Base-by-base conservation (phyloP, 1,140 invertebrate species). In the Acromyrmex charruanus region DNA sequence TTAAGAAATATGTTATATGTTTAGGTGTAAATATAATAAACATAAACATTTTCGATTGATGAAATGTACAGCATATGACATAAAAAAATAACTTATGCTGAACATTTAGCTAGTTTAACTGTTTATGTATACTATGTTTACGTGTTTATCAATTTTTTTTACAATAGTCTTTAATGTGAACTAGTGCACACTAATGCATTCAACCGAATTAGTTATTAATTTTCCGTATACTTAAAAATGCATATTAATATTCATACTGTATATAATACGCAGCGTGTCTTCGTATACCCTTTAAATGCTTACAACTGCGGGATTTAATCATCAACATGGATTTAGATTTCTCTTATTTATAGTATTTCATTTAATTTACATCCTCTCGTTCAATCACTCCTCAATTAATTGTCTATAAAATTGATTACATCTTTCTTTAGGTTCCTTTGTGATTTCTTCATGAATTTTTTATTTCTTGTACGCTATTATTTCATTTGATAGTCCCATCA, bases 211-310 rank as follows among this genome's bases (percentile, higher is more conserved):
- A 31, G 5, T 53, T 55, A 74, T 74, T 74, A 77, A 4, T 71
- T 81, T 4, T 9, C 14, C 16, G n/a, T 58, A 71, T 51, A 44
- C 21, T 81, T 71, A 75, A 75, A 75, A 75, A 6, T 28, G 16
- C 16, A 39, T 21, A 58, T 31, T 58, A 71, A 25, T 71, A 49
- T n/a, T 58, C 61, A 63, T 81, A 28, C 12, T 80, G 28, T n/a
- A 25, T 25, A 53, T 44, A 55, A 68, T 31, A 59, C 61, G 72
- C 44, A 58, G 35, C 66, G 16, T 68, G 25, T 72, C 58, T 81
- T 90, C 89, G 89, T 90, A 88, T 90, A 90, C 89, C 88, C 55
- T 79, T 88, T 55, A 63, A 44, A 85, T 69, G 53, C 16, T 86
- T 71, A 77, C 16, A 81, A 71, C 16, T 39, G n/a, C 66, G n/a